phyloP scores from a whole-genome alignment of 2,113 vertebrate genomes.

The Urocynchramus pylzowi region DNA sequence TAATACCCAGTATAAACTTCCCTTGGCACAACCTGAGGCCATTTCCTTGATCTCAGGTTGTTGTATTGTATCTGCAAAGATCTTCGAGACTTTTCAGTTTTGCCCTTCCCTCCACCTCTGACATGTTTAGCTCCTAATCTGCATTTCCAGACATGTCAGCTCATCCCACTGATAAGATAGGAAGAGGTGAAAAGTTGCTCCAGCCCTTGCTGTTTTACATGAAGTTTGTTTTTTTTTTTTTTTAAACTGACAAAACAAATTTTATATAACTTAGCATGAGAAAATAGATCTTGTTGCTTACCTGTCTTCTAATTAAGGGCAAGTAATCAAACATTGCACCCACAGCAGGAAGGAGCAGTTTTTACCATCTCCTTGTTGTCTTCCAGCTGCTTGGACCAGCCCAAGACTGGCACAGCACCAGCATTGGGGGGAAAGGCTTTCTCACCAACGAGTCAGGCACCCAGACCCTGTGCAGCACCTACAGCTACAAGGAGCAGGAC shows the following conservation, averaged over 20 bases:
- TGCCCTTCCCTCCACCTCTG: neutral
- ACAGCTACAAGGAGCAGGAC: slow-evolving; percentile 68
- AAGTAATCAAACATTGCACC: neutral
- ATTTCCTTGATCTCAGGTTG: neutral
- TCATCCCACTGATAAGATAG: neutral
- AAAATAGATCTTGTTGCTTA: neutral
- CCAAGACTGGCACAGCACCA: slow-evolving; percentile 69
- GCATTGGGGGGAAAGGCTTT: slow-evolving; percentile 72
- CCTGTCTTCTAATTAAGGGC: neutral
- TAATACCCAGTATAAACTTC: neutral
- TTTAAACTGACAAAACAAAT: neutral
- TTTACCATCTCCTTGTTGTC: neutral
- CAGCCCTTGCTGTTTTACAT: neutral
- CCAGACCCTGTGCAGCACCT: slow-evolving; percentile 41
- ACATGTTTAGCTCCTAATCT: neutral
- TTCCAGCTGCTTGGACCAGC: slow-evolving; percentile 55
- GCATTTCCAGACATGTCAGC: neutral
- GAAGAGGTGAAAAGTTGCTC: neutral
- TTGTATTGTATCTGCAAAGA: neutral
- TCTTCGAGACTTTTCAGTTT: neutral
- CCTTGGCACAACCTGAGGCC: neutral
- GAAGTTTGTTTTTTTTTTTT: neutral
- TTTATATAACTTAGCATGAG: neutral
- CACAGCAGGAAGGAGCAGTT: neutral
- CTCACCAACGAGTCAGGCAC: slow-evolving; percentile 69